A percentile compares a stretch with the other conserved stretches of the same genome.
These are phyloP conservation scores for Heteropelma amictum DNA, from an alignment of 2,888 invertebrate species.

Conservation along the genomic window DNA sequence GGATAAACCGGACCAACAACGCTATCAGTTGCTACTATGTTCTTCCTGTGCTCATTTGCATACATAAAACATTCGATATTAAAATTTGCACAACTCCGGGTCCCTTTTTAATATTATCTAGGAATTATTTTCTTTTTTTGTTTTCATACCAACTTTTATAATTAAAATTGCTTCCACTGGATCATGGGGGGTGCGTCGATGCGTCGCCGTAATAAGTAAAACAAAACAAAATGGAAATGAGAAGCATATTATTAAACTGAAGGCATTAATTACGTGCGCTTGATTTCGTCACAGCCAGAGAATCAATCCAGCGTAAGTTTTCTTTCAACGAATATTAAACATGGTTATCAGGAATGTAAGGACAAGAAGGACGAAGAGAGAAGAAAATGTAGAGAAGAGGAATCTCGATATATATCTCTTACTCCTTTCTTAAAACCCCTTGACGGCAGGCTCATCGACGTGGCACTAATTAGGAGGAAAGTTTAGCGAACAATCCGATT, in stretches of 20 bases:
- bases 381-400: background rate
- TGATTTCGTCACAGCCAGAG: conserved; percentile 8
- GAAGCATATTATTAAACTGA: background rate
- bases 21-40: conserved; percentile 49
- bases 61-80: conserved; percentile 20
- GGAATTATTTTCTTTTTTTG: too few species aligned
- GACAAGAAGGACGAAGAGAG: background rate
- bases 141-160: too few species aligned
- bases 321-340: background rate
- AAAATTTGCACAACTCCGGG: too few species aligned
- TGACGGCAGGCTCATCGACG: conserved; percentile 51
- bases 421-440: background rate
- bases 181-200: too few species aligned
- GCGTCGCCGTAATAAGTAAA: conserved; percentile 1
- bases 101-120: too few species aligned
- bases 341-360: background rate
- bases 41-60: conserved; percentile 13
- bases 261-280: conserved; percentile 37
- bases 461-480: conserved; percentile 62
- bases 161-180: too few species aligned
- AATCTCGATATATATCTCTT: conserved; percentile 15
- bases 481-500: conserved; percentile 60
- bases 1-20: conserved; percentile 32
- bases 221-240: conserved; percentile 16
- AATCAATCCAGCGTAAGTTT: background rate